Base-by-base conservation (phyloP, 2,888 invertebrate genomes). In the Spilosoma lubricipeda region DNA sequence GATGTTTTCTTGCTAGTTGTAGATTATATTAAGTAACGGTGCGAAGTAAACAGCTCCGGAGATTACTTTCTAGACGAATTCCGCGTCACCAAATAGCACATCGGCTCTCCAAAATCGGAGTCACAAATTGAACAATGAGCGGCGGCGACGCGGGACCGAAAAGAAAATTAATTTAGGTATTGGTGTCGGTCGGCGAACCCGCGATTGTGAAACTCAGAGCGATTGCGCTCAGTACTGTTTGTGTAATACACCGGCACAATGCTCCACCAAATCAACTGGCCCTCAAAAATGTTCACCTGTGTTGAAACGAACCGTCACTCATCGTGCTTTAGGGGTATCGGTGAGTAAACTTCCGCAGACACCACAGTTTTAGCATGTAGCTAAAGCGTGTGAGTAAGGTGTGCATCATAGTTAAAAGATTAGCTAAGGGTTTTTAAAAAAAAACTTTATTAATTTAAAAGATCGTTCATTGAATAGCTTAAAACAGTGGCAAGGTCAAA, bases 81-180 rank as follows among this genome's bases (percentile, higher is more conserved):
- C 86, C 82, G 86, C 91, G 90, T 92, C 91, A 90, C 90, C 87
- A 90, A 90, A 90, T 88, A 87, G 88, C 87, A 87, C 88, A 87
- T 86, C 85, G 84, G 85, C 86, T 88, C 87, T 89, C 91, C 89
- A 89, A 91, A 93, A 93, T 92, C 90, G 89, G 88, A 91, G 91
- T 87, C 88, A 89, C 90, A 92, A 92, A 92, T 91, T 91, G 93
- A 94, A 94, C 94, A 95, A 95, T 94, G 93, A 92, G 88, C 88
- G 87, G 85, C 89, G 88, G 87, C 91, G 90, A 90, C 90, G 90
- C 90, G 90, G 90, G 90, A 90, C 90, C 92, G 88, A 95, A 95
- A 94, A 94, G 94, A 94, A 94, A 95, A 95, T 94, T 95, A 95
- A 95, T 95, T 93, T 95, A 95, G 94, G 95, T 94, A 95, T 95